Evolutionary conservation across 2,888 invertebrate species (phyloP).

Genomic region (Heliconius aoede): DNA sequence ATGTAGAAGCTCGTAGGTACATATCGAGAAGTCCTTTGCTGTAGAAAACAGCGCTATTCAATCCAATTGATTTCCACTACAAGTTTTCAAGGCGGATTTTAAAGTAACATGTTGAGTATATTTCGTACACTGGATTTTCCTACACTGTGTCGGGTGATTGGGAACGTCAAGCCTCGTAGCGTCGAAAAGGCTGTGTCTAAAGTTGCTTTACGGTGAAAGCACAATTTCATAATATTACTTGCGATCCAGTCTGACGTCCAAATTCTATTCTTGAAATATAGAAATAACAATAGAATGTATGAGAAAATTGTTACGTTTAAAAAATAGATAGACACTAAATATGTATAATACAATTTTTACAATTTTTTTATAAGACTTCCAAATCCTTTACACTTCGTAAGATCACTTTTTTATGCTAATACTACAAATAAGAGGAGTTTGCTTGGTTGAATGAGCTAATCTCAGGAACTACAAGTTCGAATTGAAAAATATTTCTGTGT

Average conservation of each 20-base stretch:
- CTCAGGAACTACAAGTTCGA: too few relatives aligned
- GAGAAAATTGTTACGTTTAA: too few relatives aligned
- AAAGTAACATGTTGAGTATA: constrained; percentile 30
- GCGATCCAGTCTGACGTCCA: not conserved
- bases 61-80: constrained; percentile 42
- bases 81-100: constrained; percentile 32
- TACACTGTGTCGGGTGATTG: constrained; percentile 28
- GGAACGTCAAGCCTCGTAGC: constrained; percentile 28
- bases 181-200: constrained; percentile 34
- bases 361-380: too few relatives aligned
- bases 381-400: too few relatives aligned
- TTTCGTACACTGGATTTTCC: constrained; percentile 18
- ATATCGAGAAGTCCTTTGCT: not conserved
- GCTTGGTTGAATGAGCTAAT: too few relatives aligned
- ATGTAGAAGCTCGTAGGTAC: not conserved
- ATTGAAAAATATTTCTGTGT: too few relatives aligned
- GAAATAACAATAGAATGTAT: not conserved
- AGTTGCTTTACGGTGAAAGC: constrained; percentile 32
- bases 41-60: constrained; percentile 23
- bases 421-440: too few relatives aligned
- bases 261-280: not conserved
- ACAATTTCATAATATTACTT: not conserved
- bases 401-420: too few relatives aligned
- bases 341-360: too few relatives aligned
- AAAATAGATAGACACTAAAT: too few relatives aligned